A percentile compares a stretch with the other conserved stretches of the same genome.
Evolutionary conservation across 2,797 vertebrate species (phyloP).

Genomic region (Meriones psammophilus): DNA sequence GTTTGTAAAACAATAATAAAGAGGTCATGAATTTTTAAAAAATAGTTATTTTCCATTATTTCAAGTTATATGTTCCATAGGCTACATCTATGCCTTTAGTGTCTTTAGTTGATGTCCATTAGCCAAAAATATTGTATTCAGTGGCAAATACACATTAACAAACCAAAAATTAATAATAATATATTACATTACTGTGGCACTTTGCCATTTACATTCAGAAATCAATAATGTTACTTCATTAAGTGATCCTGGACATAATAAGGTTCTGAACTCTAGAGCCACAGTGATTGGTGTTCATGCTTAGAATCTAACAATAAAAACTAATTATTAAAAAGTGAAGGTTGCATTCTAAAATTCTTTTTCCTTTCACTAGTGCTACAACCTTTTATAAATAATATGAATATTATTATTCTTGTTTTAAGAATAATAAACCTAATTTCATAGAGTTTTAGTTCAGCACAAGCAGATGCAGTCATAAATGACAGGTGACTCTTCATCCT

Average conservation of each 20-base stretch:
- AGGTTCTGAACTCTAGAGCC: not conserved
- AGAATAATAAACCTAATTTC: constrained; percentile 11
- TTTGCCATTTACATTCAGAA: constrained; percentile 12
- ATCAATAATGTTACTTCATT: not conserved
- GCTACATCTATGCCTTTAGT: not conserved
- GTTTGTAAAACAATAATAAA: too few species aligned
- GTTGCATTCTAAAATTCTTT: not conserved
- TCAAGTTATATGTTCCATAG: constrained; percentile 34
- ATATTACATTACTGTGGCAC: not conserved
- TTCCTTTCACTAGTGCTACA: not conserved
- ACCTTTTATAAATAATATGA: not conserved
- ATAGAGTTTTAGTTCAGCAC: not conserved
- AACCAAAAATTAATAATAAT: constrained; percentile 19
- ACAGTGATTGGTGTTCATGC: constrained; percentile 1
- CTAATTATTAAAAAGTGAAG: not conserved
- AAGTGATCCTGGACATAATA: not conserved
- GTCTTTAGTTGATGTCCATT: constrained; percentile 20
- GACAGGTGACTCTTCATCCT: not conserved
- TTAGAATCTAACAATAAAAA: not conserved
- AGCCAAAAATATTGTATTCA: constrained; percentile 47
- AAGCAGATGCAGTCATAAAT: not conserved
- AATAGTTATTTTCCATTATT: constrained; percentile 45
- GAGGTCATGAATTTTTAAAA: too few species aligned
- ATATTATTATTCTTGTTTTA: not conserved
- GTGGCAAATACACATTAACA: constrained; percentile 52